A percentile compares a stretch with the other conserved stretches of the same genome.
These are phyloP conservation scores for Sebastes aleutianus DNA, from an alignment of 2,797 vertebrate genomes.

Conservation along the genomic window DNA sequence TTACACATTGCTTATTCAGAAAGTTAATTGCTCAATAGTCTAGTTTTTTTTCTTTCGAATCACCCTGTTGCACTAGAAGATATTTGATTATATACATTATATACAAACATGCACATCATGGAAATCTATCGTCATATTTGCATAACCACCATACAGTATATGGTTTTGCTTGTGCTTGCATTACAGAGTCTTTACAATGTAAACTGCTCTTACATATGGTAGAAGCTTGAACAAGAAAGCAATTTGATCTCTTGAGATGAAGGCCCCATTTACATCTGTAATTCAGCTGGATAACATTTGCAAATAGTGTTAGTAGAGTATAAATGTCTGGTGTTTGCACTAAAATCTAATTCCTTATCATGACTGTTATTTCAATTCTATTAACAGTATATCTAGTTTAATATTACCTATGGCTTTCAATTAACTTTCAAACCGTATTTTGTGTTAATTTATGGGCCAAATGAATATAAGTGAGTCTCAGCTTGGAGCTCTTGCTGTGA, in stretches of 20 bases:
- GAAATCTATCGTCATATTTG: slow-evolving; percentile 49
- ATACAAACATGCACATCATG: slow-evolving; percentile 71
- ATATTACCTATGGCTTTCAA: background rate
- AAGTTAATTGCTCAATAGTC: slow-evolving; percentile 50
- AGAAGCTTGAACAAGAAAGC: slow-evolving; percentile 41
- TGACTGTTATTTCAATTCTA: background rate
- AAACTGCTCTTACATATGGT: slow-evolving; percentile 50
- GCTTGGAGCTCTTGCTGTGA: background rate
- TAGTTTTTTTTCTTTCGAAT: slow-evolving; percentile 48
- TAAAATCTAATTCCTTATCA: background rate
- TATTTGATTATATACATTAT: slow-evolving; percentile 82
- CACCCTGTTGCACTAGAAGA: slow-evolving; percentile 75
- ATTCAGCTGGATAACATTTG: slow-evolving; percentile 1
- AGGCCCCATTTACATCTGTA: background rate
- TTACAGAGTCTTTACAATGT: slow-evolving; percentile 64
- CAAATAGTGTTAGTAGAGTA: background rate
- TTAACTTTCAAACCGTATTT: background rate
- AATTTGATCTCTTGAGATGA: slow-evolving; percentile 42
- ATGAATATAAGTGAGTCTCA: background rate
- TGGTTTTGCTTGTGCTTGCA: slow-evolving; percentile 78
- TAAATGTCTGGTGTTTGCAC: background rate
- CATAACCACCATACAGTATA: slow-evolving; percentile 66
- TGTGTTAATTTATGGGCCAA: background rate
- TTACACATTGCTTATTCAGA: slow-evolving; percentile 62
- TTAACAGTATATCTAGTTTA: background rate